phyloP scores from a whole-genome alignment of 1,140 invertebrate species.

The Penaeus indicus region DNA sequence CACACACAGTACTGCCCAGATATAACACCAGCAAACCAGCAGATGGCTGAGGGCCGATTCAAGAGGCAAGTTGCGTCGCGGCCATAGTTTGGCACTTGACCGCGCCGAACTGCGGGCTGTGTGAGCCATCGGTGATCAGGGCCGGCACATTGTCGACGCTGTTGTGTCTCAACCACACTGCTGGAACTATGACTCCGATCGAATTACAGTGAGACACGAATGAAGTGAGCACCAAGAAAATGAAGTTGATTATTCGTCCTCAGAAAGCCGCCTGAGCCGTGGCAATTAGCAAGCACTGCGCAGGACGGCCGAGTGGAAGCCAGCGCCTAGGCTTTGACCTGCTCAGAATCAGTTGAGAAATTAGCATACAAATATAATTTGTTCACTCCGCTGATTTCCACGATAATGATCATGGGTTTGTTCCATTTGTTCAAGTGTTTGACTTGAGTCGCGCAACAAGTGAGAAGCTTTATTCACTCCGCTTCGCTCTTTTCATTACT shows the following conservation, averaged over 20 bases:
- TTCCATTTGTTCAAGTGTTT: constrained; percentile 62
- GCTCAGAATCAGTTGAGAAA: constrained; percentile 49
- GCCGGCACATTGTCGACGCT: no score
- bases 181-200: no score
- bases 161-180: no score
- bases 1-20: no score
- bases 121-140: no score
- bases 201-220: neutral
- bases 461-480: constrained; percentile 31
- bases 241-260: neutral
- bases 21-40: no score
- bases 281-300: neutral
- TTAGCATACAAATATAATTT: constrained; percentile 63
- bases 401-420: constrained; percentile 60
- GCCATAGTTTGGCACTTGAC: no score
- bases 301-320: neutral
- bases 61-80: no score
- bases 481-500: neutral
- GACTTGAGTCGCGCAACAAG: constrained; percentile 53
- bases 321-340: neutral
- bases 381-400: constrained; percentile 56
- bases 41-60: no score
- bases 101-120: no score
- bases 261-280: no score
- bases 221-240: neutral